These are phyloP conservation scores for Cariama cristata DNA, from an alignment of 2,113 vertebrate genomes.

Conservation along the genomic window DNA sequence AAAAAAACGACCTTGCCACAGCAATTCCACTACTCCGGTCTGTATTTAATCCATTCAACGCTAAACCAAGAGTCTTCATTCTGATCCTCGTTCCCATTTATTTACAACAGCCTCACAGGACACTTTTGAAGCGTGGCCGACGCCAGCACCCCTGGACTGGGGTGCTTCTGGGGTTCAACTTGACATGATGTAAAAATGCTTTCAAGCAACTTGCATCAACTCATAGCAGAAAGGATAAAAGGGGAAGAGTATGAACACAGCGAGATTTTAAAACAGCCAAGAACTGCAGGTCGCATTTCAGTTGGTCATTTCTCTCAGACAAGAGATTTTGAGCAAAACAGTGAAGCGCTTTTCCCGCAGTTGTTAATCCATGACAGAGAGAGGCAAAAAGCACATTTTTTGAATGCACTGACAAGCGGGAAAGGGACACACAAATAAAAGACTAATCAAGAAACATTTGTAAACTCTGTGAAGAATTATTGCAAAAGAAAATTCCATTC, in stretches of 20 bases:
- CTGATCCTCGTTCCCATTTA: fast-evolving
- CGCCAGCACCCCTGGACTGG: fast-evolving
- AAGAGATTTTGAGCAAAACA: not conserved
- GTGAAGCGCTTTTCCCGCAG: not conserved
- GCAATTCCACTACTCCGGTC: not conserved
- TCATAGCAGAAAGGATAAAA: not conserved
- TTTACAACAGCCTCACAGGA: not conserved
- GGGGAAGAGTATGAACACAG: not conserved
- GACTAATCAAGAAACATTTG: not conserved
- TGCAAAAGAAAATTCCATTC: not conserved
- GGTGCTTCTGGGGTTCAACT: not conserved
- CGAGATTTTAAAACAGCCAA: not conserved
- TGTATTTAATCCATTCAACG: not conserved
- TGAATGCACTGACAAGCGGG: not conserved
- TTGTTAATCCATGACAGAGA: not conserved
- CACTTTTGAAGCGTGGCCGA: fast-evolving
- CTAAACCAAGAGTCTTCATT: not conserved
- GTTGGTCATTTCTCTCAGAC: not conserved
- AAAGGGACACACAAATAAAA: not conserved
- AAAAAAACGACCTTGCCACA: conserved; percentile 31
- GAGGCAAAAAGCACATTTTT: not conserved
- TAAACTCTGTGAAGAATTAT: not conserved
- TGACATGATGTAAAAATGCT: not conserved
- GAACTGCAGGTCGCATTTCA: not conserved
- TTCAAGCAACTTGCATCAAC: not conserved